Conservation (phyloP, 2,888 invertebrate species). For the Lottia gigantea region DNA sequence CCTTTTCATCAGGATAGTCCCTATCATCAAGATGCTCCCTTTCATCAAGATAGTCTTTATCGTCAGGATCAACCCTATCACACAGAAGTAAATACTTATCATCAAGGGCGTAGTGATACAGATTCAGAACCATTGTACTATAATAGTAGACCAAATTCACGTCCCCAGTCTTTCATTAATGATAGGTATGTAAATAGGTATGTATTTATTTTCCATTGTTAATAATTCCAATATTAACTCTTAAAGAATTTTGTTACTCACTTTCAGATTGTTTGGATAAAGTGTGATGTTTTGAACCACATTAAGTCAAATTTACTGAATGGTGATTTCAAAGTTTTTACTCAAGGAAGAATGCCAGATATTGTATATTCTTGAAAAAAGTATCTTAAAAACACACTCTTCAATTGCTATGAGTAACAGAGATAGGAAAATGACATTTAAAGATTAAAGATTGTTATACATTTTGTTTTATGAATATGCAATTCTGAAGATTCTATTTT, state of each 20-base stretch:
- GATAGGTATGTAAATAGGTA: slow-evolving; percentile 45
- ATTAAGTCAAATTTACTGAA: too few relatives aligned
- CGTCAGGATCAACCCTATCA: slow-evolving; percentile 67
- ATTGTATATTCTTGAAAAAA: too few relatives aligned
- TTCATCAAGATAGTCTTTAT: slow-evolving; percentile 33
- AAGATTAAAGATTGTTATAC: too few relatives aligned
- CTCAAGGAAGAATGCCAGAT: too few relatives aligned
- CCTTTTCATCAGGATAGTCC: slow-evolving; percentile 28
- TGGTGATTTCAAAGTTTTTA: too few relatives aligned
- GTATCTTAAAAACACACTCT: too few relatives aligned
- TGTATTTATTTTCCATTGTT: not conserved
- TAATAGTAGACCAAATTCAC: slow-evolving; percentile 84
- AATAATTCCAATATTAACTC: not conserved
- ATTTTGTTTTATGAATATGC: too few relatives aligned
- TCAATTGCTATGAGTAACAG: too few relatives aligned
- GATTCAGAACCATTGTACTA: slow-evolving; percentile 77
- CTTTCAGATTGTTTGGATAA: too few relatives aligned
- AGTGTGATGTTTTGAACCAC: too few relatives aligned
- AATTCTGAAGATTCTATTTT: not conserved
- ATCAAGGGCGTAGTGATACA: slow-evolving; percentile 62
- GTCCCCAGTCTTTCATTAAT: slow-evolving; percentile 52
- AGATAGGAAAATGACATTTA: too few relatives aligned
- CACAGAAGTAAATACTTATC: slow-evolving; percentile 24
- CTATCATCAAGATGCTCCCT: slow-evolving; percentile 35
- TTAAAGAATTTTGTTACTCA: too few relatives aligned